Conservation (phyloP, 1,140 invertebrate genomes). For the Lucilia cuprina region DNA sequence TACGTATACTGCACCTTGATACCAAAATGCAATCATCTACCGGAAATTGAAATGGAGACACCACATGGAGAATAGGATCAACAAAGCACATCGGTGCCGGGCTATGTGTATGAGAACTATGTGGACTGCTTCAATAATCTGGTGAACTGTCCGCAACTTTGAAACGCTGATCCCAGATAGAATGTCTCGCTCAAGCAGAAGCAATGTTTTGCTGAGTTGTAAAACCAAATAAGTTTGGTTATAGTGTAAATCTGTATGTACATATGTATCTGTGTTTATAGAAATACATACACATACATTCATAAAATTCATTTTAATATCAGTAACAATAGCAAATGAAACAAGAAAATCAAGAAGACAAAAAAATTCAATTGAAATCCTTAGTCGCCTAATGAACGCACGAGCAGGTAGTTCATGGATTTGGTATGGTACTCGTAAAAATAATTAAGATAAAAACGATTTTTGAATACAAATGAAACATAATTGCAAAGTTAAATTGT, state of each 20-base stretch:
- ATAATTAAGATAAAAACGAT: background rate
- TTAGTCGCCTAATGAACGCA: background rate
- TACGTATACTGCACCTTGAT: too few relatives aligned
- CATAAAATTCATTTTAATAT: constrained; percentile 24
- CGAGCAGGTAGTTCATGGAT: constrained; percentile 5
- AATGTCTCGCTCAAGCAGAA: too few relatives aligned
- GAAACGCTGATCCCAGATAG: too few relatives aligned
- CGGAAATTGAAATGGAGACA: too few relatives aligned
- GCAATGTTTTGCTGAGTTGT: background rate
- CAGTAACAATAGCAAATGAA: background rate
- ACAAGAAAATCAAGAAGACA: constrained; percentile 2
- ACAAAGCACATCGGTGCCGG: too few relatives aligned
- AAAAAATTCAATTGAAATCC: background rate
- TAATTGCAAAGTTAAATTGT: constrained; percentile 20
- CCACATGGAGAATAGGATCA: too few relatives aligned
- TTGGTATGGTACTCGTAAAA: background rate
- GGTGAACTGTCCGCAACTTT: too few relatives aligned
- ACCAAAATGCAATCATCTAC: too few relatives aligned
- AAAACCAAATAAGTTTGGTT: background rate
- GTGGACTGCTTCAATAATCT: too few relatives aligned
- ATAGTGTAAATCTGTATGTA: background rate
- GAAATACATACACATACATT: background rate
- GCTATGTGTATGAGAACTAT: too few relatives aligned
- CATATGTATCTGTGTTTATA: background rate
- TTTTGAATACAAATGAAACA: constrained; percentile 24